Percentiles rank a stretch among this genome's conserved stretches.
Conservation (phyloP, 2,888 invertebrate genomes). For the Blera fallax region DNA sequence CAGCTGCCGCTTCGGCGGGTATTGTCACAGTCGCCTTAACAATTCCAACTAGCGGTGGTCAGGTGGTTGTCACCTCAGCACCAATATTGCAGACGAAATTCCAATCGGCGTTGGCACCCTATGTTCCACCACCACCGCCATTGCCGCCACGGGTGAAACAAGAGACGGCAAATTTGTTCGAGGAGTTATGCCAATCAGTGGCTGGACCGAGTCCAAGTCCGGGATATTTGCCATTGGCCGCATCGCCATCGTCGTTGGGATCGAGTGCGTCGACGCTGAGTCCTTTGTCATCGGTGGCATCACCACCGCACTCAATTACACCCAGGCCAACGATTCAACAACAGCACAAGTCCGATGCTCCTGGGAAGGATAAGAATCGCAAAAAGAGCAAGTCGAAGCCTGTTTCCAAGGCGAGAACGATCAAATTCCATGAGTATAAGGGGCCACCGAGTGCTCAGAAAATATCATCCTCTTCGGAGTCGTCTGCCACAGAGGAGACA, state of each 20-base stretch:
- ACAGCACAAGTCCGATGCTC: constrained; percentile 83
- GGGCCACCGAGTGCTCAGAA: constrained; percentile 92
- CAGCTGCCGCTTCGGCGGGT: constrained; percentile 86
- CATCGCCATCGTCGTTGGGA: constrained; percentile 82
- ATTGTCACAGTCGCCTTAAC: constrained; percentile 87
- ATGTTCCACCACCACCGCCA: constrained; percentile 77
- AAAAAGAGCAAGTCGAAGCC: constrained; percentile 92
- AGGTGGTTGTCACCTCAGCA: constrained; percentile 83
- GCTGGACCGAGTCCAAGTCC: constrained; percentile 80
- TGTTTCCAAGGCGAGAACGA: constrained; percentile 91
- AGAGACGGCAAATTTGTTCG: constrained; percentile 82
- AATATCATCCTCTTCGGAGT: constrained; percentile 83
- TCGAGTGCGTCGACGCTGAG: constrained; percentile 87
- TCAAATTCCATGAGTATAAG: constrained; percentile 98
- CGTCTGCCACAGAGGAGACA: constrained; percentile 85
- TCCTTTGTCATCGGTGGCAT: constrained; percentile 86
- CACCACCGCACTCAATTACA: constrained; percentile 83
- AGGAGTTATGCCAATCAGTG: constrained; percentile 85
- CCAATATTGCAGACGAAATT: constrained; percentile 80
- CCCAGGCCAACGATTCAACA: constrained; percentile 83
- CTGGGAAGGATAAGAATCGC: constrained; percentile 90
- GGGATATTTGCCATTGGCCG: constrained; percentile 83
- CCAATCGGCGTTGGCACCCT: constrained; percentile 77
- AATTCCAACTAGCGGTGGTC: constrained; percentile 84
- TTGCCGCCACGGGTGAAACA: constrained; percentile 77